Evolutionary conservation across 2,113 vertebrate genomes (phyloP), one percentile per base, ranked within the genome.

Genomic region (Motacilla tschutschensis): DNA sequence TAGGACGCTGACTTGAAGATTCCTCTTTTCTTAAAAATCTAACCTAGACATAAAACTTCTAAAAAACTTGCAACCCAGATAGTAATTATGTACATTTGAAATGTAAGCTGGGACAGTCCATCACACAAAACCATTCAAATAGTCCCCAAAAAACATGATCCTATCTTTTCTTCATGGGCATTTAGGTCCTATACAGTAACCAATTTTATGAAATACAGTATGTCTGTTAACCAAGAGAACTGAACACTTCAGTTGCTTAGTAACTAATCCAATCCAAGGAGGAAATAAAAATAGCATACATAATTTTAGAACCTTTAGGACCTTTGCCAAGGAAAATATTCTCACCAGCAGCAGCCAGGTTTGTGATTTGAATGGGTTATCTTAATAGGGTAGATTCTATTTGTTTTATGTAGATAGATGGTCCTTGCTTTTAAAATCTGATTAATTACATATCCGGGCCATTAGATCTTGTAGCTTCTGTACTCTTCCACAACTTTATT

Each of bases 291-390:
- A 97, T 97, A 97, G 97, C 96, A 94, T 90, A 93, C 91, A 94
- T 96, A 96, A 96, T 96, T 96, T 97, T 97, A 97, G 97, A 96
- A 96, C 87, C 94, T 96, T 95, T 95, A 94, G 95, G 95, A 96
- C 74, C 76, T n/a, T 54, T 95, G 95, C 96, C 97, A 97, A 96
- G 91, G 79, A 94, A 96, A 96, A 96, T 95, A 97, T 95, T 96
- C 96, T 94, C 90, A 91, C 89, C 90, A 94, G 84, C 80, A 91
- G 95, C 92, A 94, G 92, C 95, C 87, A 83, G 91, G 94, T 95
- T 96, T 96, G 81, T 76, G 83, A 93, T 90, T 93, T 94, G 92
- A 96, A 94, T 83, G 66, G 73, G 90, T 85, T 94, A 92, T 87
- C 78, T 90, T 91, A 94, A 94, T 92, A 89, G 66, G 63, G 88